Percentiles rank a stretch among this genome's conserved stretches.
Conservation (phyloP, 2,888 invertebrate genomes). For the Spicauda simplicius region DNA sequence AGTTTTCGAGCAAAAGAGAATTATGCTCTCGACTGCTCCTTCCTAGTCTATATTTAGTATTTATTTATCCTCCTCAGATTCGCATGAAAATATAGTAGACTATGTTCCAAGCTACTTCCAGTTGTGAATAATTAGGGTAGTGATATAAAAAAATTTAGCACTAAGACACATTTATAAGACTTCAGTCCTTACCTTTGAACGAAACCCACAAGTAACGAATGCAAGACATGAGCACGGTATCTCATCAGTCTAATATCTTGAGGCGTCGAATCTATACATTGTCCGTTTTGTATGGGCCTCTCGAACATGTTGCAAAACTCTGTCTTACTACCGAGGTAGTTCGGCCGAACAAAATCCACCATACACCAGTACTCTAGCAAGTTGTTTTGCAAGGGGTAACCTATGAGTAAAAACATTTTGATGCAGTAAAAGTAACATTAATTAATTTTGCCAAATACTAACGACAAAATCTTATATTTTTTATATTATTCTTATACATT, state of each 20-base stretch:
- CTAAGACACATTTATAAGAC: too few species aligned
- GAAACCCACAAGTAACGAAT: constrained; percentile 97
- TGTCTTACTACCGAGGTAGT: constrained; percentile 97
- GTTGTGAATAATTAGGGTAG: too few species aligned
- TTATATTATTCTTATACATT: too few species aligned
- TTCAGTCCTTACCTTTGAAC: constrained; percentile 89
- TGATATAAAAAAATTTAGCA: too few species aligned
- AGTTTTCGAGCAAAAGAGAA: too few species aligned
- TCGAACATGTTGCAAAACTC: constrained; percentile 99
- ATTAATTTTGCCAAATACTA: too few species aligned
- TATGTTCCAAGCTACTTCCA: too few species aligned
- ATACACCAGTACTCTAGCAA: constrained; percentile 98
- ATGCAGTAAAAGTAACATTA: background rate
- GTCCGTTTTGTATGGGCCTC: constrained; percentile 98
- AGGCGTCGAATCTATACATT: constrained; percentile 98
- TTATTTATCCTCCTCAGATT: too few species aligned
- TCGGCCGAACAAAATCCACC: constrained; percentile 99
- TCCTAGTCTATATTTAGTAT: too few species aligned
- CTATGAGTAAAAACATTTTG: constrained; percentile 48
- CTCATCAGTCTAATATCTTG: constrained; percentile 97
- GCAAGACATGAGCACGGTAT: constrained; percentile 97
- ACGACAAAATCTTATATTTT: too few species aligned
- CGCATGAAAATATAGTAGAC: too few species aligned
- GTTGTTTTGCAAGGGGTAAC: constrained; percentile 99
- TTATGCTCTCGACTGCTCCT: too few species aligned